These are phyloP conservation scores for Blastomussa wellsi DNA, from an alignment of 92 coral and sea anemone genomes.

Conservation along the genomic window DNA sequence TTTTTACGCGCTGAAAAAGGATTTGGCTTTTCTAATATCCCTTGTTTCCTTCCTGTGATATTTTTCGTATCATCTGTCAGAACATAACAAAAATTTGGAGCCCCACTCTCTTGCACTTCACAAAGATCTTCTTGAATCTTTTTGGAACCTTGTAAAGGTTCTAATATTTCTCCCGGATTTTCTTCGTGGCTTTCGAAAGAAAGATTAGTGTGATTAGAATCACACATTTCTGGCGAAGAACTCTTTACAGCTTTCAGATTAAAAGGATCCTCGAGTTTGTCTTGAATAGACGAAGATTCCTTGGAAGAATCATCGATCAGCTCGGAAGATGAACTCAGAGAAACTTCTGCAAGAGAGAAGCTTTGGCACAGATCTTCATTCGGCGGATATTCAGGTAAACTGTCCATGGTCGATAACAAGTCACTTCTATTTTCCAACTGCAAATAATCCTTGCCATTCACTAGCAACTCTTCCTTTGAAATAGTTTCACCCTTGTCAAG, in stretches of 20 bases:
- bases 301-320: not conserved
- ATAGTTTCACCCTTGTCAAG: not conserved
- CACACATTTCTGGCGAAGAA: slow-evolving; percentile 5
- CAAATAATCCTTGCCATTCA: not conserved
- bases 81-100: slow-evolving; percentile 43
- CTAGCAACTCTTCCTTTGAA: not conserved
- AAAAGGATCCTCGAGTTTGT: not conserved
- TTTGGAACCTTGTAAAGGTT: slow-evolving; percentile 19
- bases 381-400: not conserved
- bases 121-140: slow-evolving; percentile 54
- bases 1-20: not conserved
- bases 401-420: not conserved
- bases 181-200: slow-evolving; percentile 11
- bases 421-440: not conserved
- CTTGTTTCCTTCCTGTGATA: not conserved
- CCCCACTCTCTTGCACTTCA: slow-evolving; percentile 53
- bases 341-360: not conserved
- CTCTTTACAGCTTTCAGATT: not conserved
- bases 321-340: not conserved
- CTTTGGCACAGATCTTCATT: not conserved
- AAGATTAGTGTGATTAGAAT: not conserved
- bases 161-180: not conserved
- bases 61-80: slow-evolving; percentile 43
- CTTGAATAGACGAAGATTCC: not conserved
- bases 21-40: not conserved